These are phyloP conservation scores for Musca domestica DNA, from an alignment of 1,140 invertebrate genomes.

Conservation along the genomic window DNA sequence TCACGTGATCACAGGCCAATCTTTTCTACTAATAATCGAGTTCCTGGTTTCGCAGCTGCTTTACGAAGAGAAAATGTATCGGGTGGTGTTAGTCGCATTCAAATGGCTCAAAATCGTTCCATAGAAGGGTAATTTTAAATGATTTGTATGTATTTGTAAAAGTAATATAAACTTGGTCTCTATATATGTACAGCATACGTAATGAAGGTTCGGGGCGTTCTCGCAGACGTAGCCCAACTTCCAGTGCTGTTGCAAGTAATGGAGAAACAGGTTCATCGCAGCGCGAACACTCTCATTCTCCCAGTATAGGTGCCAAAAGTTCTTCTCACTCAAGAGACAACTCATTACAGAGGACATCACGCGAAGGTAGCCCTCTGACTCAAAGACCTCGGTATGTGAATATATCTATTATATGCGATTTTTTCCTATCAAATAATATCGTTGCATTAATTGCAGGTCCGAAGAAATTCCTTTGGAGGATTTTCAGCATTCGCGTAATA, in stretches of 20 bases:
- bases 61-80: slow-evolving; percentile 58
- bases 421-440: no score
- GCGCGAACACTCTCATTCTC: slow-evolving; percentile 38
- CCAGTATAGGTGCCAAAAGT: slow-evolving; percentile 40
- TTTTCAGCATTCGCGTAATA: slow-evolving; percentile 58
- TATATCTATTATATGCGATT: no score
- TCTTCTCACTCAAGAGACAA: slow-evolving; percentile 45
- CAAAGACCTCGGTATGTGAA: slow-evolving; percentile 62
- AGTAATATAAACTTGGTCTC: background rate
- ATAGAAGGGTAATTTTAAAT: slow-evolving; percentile 43
- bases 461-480: slow-evolving; percentile 85
- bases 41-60: slow-evolving; percentile 69
- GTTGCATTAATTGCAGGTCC: slow-evolving; percentile 55
- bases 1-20: slow-evolving; percentile 57
- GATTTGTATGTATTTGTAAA: slow-evolving; percentile 1
- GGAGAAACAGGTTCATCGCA: slow-evolving; percentile 25
- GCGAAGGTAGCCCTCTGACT: slow-evolving; percentile 69
- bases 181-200: slow-evolving; percentile 36
- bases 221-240: slow-evolving; percentile 42
- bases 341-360: slow-evolving; percentile 56
- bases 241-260: slow-evolving; percentile 29
- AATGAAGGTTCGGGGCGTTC: slow-evolving; percentile 49
- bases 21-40: slow-evolving; percentile 61
- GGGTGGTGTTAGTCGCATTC: slow-evolving; percentile 45
- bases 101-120: slow-evolving; percentile 50